Evolutionary conservation across 2,113 vertebrate genomes (phyloP).

Genomic region (Pluvialis apricaria): DNA sequence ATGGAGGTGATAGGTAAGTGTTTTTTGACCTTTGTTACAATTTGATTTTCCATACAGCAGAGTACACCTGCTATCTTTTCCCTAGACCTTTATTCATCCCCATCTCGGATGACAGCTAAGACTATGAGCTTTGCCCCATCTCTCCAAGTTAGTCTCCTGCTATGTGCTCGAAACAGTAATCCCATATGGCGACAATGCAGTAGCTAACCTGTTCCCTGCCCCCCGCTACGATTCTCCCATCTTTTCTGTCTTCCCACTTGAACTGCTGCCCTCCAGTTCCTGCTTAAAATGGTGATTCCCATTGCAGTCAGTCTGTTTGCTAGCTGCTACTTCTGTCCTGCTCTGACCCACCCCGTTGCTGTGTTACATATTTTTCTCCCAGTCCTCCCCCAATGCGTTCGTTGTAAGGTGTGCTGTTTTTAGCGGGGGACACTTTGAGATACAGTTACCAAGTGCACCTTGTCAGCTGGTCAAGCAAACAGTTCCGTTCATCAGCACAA

Average conservation of each 20-base stretch:
- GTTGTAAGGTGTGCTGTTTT: not conserved
- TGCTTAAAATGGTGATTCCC: not conserved
- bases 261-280: not conserved
- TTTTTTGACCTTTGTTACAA: not conserved
- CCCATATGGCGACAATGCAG: not conserved
- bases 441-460: not conserved
- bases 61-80: not conserved
- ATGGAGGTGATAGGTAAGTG: not conserved
- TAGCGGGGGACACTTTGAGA: not conserved
- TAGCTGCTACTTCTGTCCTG: not conserved
- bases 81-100: not conserved
- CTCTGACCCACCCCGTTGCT: not conserved
- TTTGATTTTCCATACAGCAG: not conserved
- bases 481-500: not conserved
- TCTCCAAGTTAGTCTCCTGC: not conserved
- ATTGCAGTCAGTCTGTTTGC: not conserved
- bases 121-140: not conserved
- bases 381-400: accelerated
- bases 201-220: not conserved
- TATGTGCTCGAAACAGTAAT: not conserved
- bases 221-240: accelerated
- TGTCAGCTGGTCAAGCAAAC: not conserved
- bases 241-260: not conserved
- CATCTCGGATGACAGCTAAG: not conserved
- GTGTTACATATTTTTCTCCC: not conserved